Base-by-base conservation (phyloP, 2,113 vertebrate species). In the Beaufortia kweichowensis region DNA sequence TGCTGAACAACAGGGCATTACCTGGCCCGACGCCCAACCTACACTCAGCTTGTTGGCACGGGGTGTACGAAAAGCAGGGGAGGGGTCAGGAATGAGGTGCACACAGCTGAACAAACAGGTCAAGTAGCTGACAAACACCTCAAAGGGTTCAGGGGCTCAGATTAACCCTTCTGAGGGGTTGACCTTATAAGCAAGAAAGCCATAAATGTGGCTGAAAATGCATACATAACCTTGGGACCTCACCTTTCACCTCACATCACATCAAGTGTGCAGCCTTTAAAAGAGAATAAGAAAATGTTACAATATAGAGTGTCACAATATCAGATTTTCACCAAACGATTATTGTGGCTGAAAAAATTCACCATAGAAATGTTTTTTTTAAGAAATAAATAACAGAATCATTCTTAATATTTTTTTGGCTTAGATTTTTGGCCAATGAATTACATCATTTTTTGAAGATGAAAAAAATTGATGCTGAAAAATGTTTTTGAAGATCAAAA, bases 31-130 rank as follows among this genome's bases (percentile, higher is more conserved):
- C 15, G 79, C 80, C 68, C 28, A 15, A 70, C 39, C 55, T 39
- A 46, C 12, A 53, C 67, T 71, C 5, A n/a, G 65, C 48, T 80
- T 66, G 85, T 77, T 85, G 82, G 81, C 78, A 77, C 71, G 56
- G 61, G 19, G 1, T 14, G 33, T 17, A 26, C 14, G 35, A 26
- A 71, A 71, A 33, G 62, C 7, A 3, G 29, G 26, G 77, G 74
- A 72, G 61, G 79, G 67, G 68, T 39, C 14, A n/a, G 71, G 81
- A 66, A 12, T 14, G 56, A 41, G 76, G 39, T 6, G 64, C 59
- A 72, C 81, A 56, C 88, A 90, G 88, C 89, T 90, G 86, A 89
- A 88, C 85, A 92, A 91, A 91, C 87, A 88, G 87, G 81, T 88
- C 86, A 85, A 86, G 86, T 85, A 85, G 78, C 85, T 84, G 84